These are phyloP conservation scores for Rhingia campestris DNA, from an alignment of 2,888 invertebrate genomes.

Conservation along the genomic window DNA sequence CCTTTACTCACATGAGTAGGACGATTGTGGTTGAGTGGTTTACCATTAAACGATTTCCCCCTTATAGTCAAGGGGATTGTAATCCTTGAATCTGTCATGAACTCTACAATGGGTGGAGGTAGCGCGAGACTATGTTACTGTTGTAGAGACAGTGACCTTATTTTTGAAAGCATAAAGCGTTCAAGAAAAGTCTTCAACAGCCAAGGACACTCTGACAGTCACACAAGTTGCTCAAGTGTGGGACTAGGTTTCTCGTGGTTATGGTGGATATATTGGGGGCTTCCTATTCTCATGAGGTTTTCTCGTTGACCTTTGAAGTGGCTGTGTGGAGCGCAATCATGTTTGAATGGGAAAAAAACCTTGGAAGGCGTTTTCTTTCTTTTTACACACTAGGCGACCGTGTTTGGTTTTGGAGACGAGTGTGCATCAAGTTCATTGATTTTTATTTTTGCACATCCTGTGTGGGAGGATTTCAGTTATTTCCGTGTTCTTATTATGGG, in stretches of 20 bases:
- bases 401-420: neutral
- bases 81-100: slow-evolving; percentile 55
- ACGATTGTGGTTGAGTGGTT: neutral
- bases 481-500: slow-evolving; percentile 5
- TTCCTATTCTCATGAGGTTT: neutral
- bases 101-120: slow-evolving; percentile 23
- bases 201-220: slow-evolving; percentile 46
- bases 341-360: slow-evolving; percentile 18
- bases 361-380: slow-evolving; percentile 1
- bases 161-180: slow-evolving; percentile 11
- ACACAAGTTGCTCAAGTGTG: neutral
- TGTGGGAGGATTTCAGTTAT: slow-evolving; percentile 15
- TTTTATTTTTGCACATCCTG: slow-evolving; percentile 21
- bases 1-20: neutral
- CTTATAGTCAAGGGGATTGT: slow-evolving; percentile 32
- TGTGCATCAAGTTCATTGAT: slow-evolving; percentile 18
- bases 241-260: slow-evolving; percentile 10
- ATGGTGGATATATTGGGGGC: neutral
- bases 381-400: neutral
- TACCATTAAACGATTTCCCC: neutral
- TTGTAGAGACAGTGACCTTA: slow-evolving; percentile 56
- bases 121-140: slow-evolving; percentile 13
- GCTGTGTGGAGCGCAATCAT: slow-evolving; percentile 1
- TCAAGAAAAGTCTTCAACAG: slow-evolving; percentile 20
- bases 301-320: slow-evolving; percentile 54